A percentile compares a stretch with the other conserved stretches of the same genome.
Conservation (phyloP, 2,888 invertebrate genomes). For the Orthosia incerta region DNA sequence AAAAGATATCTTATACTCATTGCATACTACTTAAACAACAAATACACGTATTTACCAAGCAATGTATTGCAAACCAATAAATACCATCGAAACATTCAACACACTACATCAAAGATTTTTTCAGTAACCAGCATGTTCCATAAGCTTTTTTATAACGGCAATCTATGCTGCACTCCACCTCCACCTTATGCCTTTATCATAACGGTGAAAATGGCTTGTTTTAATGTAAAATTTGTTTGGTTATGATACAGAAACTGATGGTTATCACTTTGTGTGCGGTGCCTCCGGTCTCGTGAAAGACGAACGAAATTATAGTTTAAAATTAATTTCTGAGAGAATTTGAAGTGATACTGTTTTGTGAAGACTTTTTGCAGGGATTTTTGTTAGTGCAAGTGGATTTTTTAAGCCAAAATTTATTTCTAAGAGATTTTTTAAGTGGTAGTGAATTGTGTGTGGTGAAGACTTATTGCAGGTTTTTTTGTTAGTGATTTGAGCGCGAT, state of each 20-base stretch:
- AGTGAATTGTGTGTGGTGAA: slow-evolving; percentile 28
- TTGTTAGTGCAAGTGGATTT: neutral
- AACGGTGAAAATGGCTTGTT: slow-evolving; percentile 46
- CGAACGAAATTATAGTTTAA: slow-evolving; percentile 46
- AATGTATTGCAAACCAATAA: slow-evolving; percentile 60
- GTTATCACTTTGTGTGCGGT: slow-evolving; percentile 48
- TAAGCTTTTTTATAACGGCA: slow-evolving; percentile 58
- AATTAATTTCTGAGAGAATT: slow-evolving; percentile 20
- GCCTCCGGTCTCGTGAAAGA: slow-evolving; percentile 45
- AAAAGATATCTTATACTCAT: too few species aligned
- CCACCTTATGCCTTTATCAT: neutral
- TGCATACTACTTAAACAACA: too few species aligned
- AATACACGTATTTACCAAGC: slow-evolving; percentile 17
- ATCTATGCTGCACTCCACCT: slow-evolving; percentile 7
- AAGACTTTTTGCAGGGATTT: slow-evolving; percentile 12
- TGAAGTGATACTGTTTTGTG: slow-evolving; percentile 16
- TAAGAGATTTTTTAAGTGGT: slow-evolving; percentile 7
- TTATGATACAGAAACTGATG: slow-evolving; percentile 28
- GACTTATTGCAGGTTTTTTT: slow-evolving; percentile 11
- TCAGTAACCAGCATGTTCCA: slow-evolving; percentile 58
- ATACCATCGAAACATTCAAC: slow-evolving; percentile 22
- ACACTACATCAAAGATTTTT: slow-evolving; percentile 46
- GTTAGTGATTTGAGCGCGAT: slow-evolving; percentile 28
- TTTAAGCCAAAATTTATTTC: slow-evolving; percentile 13
- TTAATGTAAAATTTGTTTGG: slow-evolving; percentile 1